A percentile compares a stretch with the other conserved stretches of the same genome.
phyloP scores from a whole-genome alignment of 2,888 invertebrate genomes.

The Pammene fasciana region DNA sequence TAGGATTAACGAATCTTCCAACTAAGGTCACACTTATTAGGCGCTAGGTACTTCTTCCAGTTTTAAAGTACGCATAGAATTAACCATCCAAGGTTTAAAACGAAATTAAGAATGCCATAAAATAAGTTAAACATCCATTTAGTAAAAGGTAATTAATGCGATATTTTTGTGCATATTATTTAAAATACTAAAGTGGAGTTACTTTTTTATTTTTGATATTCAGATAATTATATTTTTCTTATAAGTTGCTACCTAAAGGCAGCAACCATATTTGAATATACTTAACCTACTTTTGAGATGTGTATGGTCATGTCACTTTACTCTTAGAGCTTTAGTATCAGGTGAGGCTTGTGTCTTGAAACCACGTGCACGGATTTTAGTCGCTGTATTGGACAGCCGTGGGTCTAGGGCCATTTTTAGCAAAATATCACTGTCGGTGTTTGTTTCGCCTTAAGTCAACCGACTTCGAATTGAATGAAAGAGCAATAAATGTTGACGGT shows the following conservation, averaged over 20 bases:
- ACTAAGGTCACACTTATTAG: slow-evolving; percentile 30
- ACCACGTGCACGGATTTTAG: slow-evolving; percentile 52
- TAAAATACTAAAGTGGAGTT: slow-evolving; percentile 61
- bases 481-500: slow-evolving; percentile 74
- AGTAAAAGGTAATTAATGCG: slow-evolving; percentile 52
- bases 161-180: slow-evolving; percentile 69
- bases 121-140: slow-evolving; percentile 48
- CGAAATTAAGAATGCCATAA: slow-evolving; percentile 26
- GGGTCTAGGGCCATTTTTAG: slow-evolving; percentile 33
- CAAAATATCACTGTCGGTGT: slow-evolving; percentile 56
- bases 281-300: slow-evolving; percentile 74
- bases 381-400: slow-evolving; percentile 27
- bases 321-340: slow-evolving; percentile 64
- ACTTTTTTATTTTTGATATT: slow-evolving; percentile 81
- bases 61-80: slow-evolving; percentile 28
- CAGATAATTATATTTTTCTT: slow-evolving; percentile 77
- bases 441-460: slow-evolving; percentile 76
- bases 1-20: slow-evolving; percentile 36
- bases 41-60: slow-evolving; percentile 37
- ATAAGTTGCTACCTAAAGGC: slow-evolving; percentile 73
- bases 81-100: slow-evolving; percentile 25
- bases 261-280: slow-evolving; percentile 63
- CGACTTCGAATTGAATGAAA: slow-evolving; percentile 67
- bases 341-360: slow-evolving; percentile 57
- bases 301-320: slow-evolving; percentile 70